Base-by-base conservation (phyloP, 2,888 invertebrate genomes). In the Exocentrus adspersus region DNA sequence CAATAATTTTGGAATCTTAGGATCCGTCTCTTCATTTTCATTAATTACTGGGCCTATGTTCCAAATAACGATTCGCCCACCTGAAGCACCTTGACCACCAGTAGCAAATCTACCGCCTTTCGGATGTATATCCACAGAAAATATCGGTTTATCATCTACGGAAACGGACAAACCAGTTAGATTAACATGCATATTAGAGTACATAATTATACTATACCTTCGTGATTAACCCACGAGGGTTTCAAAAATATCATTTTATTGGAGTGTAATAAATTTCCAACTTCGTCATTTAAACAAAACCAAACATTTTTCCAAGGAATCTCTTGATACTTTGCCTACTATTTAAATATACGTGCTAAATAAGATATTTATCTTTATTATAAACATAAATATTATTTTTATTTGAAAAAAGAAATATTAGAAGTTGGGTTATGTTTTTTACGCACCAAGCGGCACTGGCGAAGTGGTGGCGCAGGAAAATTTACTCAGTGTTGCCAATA, bases 91-190 rank as follows among this genome's bases (percentile, higher is more conserved):
- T 85, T 95, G 95, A 0, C 96, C 96, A 2, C 96, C 96, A 16
- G 96, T 96, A 14, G 95, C 98, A 84, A 98, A 96, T 77, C 97
- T 88, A 70, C 92, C 92, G 42, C 96, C 97, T 86, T 96, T 94
- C 24, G 97, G 97, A 85, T 98, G 98, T 71, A 98, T 94, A 83
- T 98, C 98, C 79, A 98, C 91, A 37, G 97, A 97, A 85, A 97
- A 98, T 83, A 98, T 97, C 48, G 97, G 93, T 82, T 93, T 93
- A 80, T 93, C 95, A 90, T 86, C 83, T 84, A 63, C 42, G 67
- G 68, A 48, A 28, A 2, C 2, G 20, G 4, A 32, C 9, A 16
- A 24, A 17, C 12, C 14, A 19, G 20, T 12, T 9, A 12, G 16
- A n/a, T 17, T 4, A 32, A 28, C 2, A 2, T 51, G 59, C 30